Percentiles rank a stretch among this genome's conserved stretches.
Evolutionary conservation across 2,888 invertebrate species (phyloP).

Genomic region (Pyrochroa serraticornis): DNA sequence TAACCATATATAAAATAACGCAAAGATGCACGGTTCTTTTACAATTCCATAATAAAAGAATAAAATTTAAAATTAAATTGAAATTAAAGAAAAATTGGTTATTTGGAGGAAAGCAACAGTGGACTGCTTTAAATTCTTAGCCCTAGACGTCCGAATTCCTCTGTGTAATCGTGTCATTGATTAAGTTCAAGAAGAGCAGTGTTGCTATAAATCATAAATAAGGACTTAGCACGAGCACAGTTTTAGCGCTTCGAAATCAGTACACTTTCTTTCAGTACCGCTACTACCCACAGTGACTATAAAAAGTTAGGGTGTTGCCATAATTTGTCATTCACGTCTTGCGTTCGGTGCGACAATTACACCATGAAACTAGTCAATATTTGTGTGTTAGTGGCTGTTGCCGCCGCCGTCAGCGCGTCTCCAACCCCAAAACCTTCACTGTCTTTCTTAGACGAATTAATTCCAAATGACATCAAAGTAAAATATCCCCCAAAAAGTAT

Average conservation of each 20-base stretch:
- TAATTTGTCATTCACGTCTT: conserved; percentile 27
- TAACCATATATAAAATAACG: too few species aligned
- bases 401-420: conserved; percentile 26
- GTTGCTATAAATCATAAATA: conserved; percentile 9
- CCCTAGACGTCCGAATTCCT: conserved; percentile 8
- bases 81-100: too few species aligned
- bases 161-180: conserved; percentile 12
- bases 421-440: conserved; percentile 26
- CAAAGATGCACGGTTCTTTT: too few species aligned
- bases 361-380: conserved; percentile 20
- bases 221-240: conserved; percentile 9
- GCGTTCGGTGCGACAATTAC: conserved; percentile 7
- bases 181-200: background rate
- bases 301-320: conserved; percentile 26
- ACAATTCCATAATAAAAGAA: too few species aligned
- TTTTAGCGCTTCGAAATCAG: conserved; percentile 24
- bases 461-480: conserved; percentile 17
- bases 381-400: conserved; percentile 54
- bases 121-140: too few species aligned
- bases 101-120: too few species aligned
- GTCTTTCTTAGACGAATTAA: background rate
- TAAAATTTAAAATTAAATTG: too few species aligned
- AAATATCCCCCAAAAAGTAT: conserved; percentile 9
- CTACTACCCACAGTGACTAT: conserved; percentile 22
- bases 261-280: conserved; percentile 29